phyloP scores from a whole-genome alignment of 2,888 invertebrate species.

The Ichneumoninae sp. region DNA sequence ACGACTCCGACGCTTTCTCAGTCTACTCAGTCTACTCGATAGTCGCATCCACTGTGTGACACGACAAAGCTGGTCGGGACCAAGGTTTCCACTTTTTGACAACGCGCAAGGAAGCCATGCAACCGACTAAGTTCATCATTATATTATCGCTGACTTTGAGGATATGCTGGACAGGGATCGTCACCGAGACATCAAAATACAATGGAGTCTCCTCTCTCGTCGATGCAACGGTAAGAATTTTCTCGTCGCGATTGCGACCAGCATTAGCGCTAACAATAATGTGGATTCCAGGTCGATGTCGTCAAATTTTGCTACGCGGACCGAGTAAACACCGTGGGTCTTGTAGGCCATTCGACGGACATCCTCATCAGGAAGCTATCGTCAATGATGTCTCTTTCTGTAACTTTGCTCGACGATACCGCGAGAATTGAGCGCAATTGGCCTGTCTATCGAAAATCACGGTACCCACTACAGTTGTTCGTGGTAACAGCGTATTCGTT shows the following conservation, averaged over 20 bases:
- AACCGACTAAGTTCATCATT: not conserved
- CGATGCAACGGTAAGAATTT: slow-evolving; percentile 13
- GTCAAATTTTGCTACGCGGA: slow-evolving; percentile 19
- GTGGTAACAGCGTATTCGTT: too few relatives aligned
- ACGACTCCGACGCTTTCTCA: too few relatives aligned
- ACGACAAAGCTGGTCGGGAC: too few relatives aligned
- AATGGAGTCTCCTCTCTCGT: not conserved
- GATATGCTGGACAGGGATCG: not conserved
- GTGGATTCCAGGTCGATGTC: slow-evolving; percentile 16
- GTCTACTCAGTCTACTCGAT: too few relatives aligned
- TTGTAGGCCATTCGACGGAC: slow-evolving; percentile 17
- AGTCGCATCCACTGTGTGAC: too few relatives aligned
- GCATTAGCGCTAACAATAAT: not conserved
- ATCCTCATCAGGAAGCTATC: not conserved
- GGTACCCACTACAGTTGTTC: too few relatives aligned
- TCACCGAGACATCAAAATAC: not conserved
- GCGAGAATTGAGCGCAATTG: too few relatives aligned
- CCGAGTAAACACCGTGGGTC: not conserved
- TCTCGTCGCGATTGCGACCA: too few relatives aligned
- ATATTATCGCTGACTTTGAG: not conserved
- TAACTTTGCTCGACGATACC: too few relatives aligned
- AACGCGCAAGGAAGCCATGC: not conserved
- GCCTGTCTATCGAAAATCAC: too few relatives aligned
- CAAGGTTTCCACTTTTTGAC: not conserved
- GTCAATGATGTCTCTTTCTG: too few relatives aligned